phyloP scores from a whole-genome alignment of 2,888 invertebrate genomes.

The Patella caerulea region DNA sequence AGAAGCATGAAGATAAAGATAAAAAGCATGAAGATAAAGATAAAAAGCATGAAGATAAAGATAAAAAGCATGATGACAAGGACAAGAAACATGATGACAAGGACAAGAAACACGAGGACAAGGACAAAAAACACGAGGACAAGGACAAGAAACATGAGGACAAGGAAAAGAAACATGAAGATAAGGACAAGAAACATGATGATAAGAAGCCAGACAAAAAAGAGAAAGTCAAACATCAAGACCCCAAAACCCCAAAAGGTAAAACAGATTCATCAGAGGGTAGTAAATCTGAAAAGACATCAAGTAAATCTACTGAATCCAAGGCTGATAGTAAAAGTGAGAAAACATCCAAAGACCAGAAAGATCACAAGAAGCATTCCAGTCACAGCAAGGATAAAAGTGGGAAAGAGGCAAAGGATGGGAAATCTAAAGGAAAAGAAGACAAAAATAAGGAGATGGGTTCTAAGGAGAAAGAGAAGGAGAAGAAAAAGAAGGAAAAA shows the following conservation, averaged over 20 bases:
- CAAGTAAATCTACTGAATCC: constrained; percentile 21
- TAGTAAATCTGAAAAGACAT: constrained; percentile 36
- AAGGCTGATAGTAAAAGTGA: constrained; percentile 23
- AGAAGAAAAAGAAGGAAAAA: constrained; percentile 34
- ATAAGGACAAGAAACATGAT: constrained; percentile 36
- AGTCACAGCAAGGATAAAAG: constrained; percentile 30
- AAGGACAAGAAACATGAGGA: constrained; percentile 39
- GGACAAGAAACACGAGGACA: constrained; percentile 40
- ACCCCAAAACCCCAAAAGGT: constrained; percentile 40
- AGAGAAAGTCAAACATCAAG: constrained; percentile 22
- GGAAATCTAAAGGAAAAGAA: constrained; percentile 34
- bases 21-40: constrained; percentile 33
- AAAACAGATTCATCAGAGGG: constrained; percentile 35
- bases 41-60: constrained; percentile 38
- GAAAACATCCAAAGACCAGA: constrained; percentile 26
- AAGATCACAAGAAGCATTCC: constrained; percentile 31
- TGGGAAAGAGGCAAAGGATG: constrained; percentile 33
- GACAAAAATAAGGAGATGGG: constrained; percentile 33
- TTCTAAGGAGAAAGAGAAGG: constrained; percentile 30
- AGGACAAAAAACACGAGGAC: constrained; percentile 41
- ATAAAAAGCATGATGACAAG: constrained; percentile 34
- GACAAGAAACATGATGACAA: constrained; percentile 26
- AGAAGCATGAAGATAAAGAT: constrained; percentile 34
- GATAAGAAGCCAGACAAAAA: constrained; percentile 25
- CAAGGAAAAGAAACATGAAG: constrained; percentile 36